Conservation (phyloP, 2,797 vertebrate genomes). For the Lycodopsis pacificus region DNA sequence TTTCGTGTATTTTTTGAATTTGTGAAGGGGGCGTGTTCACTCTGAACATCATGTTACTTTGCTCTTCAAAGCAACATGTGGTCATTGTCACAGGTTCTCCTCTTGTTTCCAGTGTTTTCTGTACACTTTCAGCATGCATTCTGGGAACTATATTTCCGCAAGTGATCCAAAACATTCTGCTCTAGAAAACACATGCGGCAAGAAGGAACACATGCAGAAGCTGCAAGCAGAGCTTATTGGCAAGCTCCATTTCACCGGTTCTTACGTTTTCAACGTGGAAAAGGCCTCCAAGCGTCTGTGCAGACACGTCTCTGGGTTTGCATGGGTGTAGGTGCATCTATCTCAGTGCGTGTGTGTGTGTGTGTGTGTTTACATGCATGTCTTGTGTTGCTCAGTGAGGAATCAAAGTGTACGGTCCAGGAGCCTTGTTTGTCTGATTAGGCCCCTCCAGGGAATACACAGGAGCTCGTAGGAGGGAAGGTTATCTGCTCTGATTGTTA, state of each 20-base stretch:
- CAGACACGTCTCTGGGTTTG: conserved; percentile 15
- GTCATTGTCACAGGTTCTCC: too few species aligned
- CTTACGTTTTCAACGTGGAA: neutral
- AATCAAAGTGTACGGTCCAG: conserved; percentile 58
- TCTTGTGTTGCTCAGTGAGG: conserved; percentile 46
- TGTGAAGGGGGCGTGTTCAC: too few species aligned
- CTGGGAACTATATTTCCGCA: neutral
- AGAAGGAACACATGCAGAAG: neutral
- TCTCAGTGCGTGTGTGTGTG: neutral
- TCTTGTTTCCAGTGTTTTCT: too few species aligned
- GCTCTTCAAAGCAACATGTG: too few species aligned
- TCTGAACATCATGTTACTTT: too few species aligned
- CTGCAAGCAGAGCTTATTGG: neutral
- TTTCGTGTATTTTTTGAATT: too few species aligned
- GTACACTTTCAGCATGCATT: neutral
- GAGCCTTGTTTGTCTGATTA: conserved; percentile 71
- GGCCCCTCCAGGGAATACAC: conserved; percentile 55
- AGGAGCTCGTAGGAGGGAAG: conserved; percentile 36
- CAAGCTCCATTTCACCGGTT: neutral
- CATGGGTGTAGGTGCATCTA: neutral
- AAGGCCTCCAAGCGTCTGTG: conserved; percentile 7
- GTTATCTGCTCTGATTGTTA: conserved; percentile 44
- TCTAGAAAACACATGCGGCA: neutral
- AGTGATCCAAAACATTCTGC: neutral
- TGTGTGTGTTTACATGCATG: neutral